These are phyloP conservation scores for Lophotriccus pileatus DNA, from an alignment of 2,797 vertebrate species.

Conservation along the genomic window DNA sequence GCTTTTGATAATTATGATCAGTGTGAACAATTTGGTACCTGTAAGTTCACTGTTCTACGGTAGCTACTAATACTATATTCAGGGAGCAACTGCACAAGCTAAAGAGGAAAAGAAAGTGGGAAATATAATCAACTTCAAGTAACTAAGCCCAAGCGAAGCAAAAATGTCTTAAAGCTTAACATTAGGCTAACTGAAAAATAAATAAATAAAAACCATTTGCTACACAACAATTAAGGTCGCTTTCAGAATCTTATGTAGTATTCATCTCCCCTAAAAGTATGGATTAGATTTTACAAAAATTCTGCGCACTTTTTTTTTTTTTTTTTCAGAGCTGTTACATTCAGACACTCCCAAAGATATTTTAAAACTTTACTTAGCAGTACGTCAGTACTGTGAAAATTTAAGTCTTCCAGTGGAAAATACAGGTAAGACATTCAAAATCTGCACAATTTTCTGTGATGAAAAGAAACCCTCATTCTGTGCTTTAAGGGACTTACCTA, in stretches of 20 bases:
- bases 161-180: not conserved
- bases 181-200: not conserved
- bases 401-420: not conserved
- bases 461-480: not conserved
- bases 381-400: not conserved
- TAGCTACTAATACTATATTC: not conserved
- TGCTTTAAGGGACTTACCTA: not conserved
- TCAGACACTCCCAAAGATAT: not conserved
- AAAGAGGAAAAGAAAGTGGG: not conserved
- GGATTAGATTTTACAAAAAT: not conserved
- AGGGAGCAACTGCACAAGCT: not conserved
- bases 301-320: not conserved
- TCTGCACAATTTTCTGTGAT: not conserved
- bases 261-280: not conserved
- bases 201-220: not conserved
- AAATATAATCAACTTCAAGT: not conserved
- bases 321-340: not conserved
- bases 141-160: not conserved
- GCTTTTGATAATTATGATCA: not conserved
- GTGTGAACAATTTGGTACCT: not conserved
- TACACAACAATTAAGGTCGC: not conserved
- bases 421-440: not conserved
- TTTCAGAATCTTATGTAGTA: not conserved
- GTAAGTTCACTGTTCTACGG: not conserved
- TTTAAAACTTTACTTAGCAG: not conserved